Evolutionary conservation across 1,140 invertebrate genomes (phyloP).

Genomic region (Calosoma granatense): DNA sequence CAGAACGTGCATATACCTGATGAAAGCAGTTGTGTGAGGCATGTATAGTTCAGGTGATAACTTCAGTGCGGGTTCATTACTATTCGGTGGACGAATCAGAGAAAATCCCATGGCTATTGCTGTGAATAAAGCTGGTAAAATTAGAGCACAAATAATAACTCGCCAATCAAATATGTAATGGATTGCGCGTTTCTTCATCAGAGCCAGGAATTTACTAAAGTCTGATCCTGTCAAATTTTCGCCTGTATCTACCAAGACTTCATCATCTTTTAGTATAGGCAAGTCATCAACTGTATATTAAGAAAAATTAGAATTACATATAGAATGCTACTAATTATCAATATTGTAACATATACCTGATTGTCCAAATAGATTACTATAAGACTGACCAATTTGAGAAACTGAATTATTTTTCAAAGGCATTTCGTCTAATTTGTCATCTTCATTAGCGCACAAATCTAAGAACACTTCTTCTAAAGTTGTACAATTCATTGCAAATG

Average conservation of each 20-base stretch:
- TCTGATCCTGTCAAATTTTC: neutral
- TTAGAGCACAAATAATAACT: conserved; percentile 46
- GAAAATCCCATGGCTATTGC: conserved; percentile 56
- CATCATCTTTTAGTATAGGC: conserved; percentile 28
- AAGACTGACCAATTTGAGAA: neutral
- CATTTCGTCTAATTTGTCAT: conserved; percentile 19
- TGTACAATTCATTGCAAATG: conserved; percentile 43
- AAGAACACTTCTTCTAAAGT: conserved; percentile 46
- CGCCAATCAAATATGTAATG: conserved; percentile 50
- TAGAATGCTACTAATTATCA: too few species aligned
- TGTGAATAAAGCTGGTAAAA: conserved; percentile 51
- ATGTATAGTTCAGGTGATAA: conserved; percentile 43
- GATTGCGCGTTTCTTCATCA: conserved; percentile 45
- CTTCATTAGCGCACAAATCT: conserved; percentile 38
- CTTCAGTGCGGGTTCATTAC: conserved; percentile 43
- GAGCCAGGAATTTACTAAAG: conserved; percentile 22
- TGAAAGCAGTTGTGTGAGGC: conserved; percentile 38
- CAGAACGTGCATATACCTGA: conserved; percentile 32
- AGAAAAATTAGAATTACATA: too few species aligned
- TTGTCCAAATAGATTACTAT: neutral
- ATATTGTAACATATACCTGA: too few species aligned
- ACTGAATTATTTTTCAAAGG: neutral
- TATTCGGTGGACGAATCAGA: conserved; percentile 49
- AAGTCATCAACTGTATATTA: conserved; percentile 11
- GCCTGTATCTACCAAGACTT: conserved; percentile 31